These are phyloP conservation scores for Heliangelus exortis DNA, from an alignment of 2,797 vertebrate genomes.

Conservation along the genomic window DNA sequence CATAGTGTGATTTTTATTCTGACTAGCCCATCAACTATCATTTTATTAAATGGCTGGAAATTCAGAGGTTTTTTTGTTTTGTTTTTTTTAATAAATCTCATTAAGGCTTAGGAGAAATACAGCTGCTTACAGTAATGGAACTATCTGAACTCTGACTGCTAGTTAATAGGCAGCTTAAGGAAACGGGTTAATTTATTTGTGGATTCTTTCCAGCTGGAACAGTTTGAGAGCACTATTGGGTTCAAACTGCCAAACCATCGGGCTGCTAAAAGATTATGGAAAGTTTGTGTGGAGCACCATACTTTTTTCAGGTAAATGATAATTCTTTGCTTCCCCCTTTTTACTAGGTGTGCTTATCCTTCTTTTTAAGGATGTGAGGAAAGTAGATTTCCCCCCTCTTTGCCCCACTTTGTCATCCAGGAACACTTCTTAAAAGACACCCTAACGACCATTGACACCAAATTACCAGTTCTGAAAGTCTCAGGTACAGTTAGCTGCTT, in stretches of 20 bases:
- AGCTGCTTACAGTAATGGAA: slow-evolving; percentile 5
- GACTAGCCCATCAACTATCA: background rate
- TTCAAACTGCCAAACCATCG: slow-evolving; percentile 97
- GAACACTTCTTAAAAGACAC: background rate
- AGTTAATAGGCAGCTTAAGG: background rate
- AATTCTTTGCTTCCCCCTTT: background rate
- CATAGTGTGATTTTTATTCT: background rate
- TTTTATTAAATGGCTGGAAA: slow-evolving; percentile 23
- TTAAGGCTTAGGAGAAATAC: background rate
- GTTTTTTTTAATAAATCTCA: background rate
- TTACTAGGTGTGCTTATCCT: background rate
- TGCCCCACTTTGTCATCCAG: background rate
- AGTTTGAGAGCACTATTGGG: slow-evolving; percentile 98
- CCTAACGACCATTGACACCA: background rate
- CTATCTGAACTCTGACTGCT: background rate
- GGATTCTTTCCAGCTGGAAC: slow-evolving; percentile 86
- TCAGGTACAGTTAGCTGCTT: background rate
- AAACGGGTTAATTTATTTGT: slow-evolving; percentile 45
- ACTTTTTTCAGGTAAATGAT: slow-evolving; percentile 94
- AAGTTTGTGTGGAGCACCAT: slow-evolving; percentile 98
- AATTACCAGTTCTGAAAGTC: background rate
- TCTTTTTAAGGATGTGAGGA: background rate
- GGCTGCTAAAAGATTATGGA: slow-evolving; percentile 95
- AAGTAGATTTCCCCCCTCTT: background rate
- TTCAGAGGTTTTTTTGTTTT: background rate